Evolutionary conservation across 2,888 invertebrate genomes (phyloP).

Genomic region (Trichogramma evanescens): DNA sequence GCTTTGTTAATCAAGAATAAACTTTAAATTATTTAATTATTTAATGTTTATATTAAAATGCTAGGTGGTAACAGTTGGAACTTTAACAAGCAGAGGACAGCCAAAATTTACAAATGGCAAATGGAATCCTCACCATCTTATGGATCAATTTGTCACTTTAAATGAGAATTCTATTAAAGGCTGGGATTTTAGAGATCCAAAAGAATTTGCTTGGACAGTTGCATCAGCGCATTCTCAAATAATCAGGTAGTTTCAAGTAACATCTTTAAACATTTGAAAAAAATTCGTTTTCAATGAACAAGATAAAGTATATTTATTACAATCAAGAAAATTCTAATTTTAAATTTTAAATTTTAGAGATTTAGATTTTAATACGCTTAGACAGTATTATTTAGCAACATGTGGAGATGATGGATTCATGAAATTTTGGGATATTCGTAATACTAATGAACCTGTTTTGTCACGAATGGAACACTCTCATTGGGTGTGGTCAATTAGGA

Average conservation of each 20-base stretch:
- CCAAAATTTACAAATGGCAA: conserved; percentile 77
- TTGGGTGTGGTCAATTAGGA: conserved; percentile 92
- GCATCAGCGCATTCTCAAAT: conserved; percentile 83
- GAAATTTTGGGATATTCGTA: conserved; percentile 94
- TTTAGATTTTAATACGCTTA: conserved; percentile 96
- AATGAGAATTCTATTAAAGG: conserved; percentile 81
- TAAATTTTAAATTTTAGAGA: conserved; percentile 53
- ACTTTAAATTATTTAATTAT: background rate
- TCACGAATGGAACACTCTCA: conserved; percentile 79
- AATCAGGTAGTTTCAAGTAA: conserved; percentile 49
- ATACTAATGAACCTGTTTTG: conserved; percentile 70
- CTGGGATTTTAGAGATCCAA: conserved; percentile 75
- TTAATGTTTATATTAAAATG: conserved; percentile 12
- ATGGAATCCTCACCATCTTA: conserved; percentile 93
- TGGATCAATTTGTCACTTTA: conserved; percentile 76
- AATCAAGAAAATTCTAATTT: background rate
- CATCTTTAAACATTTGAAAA: conserved; percentile 1
- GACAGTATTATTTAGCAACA: conserved; percentile 86
- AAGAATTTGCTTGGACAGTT: conserved; percentile 73
- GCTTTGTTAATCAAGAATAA: background rate
- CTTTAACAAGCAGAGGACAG: conserved; percentile 62
- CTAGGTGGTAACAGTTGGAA: conserved; percentile 38
- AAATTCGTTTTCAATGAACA: conserved; percentile 4
- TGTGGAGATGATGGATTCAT: conserved; percentile 94
- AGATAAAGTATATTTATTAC: conserved; percentile 1